Evolutionary conservation across 2,113 vertebrate species (phyloP), one percentile per base, ranked within the genome.

Genomic region (Eulacestoma nigropectus): DNA sequence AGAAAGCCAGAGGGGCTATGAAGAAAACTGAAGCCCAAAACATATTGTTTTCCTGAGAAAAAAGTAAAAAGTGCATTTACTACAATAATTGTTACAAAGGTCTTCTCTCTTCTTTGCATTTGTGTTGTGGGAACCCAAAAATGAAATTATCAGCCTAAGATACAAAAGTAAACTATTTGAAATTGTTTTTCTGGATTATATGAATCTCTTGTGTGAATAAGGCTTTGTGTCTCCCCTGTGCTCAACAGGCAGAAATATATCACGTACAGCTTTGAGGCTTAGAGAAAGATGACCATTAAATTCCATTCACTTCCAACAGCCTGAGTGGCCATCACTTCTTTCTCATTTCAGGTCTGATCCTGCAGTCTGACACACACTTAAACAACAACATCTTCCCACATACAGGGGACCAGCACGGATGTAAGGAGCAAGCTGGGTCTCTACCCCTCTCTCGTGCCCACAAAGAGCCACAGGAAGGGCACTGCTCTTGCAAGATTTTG

Each of bases 361-460:
- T 94, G 22, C 39, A 89, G 27, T 41, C 19, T 84, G 76, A 83
- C 6, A 26, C 3, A 35, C 1, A 10, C 17, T 27, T 63, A 14
- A 79, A 12, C 13, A 68, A 10, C 6, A 57, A 2, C 29, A 53
- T 44, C 29, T 55, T 67, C 12, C 52, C 25, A 78, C 14, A 5
- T 9, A 18, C 14, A 72, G 23, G 30, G 21, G 6, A 20, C 22
- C 25, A 74, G 26, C 12, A 44, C 0, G 0, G 33, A n/a, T 11
- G 14, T 53, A 32, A 73, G 46, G 22, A 83, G 14, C 16, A 50
- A 56, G 9, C 17, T 73, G 53, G 7, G 16, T 64, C 59, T 90
- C 69, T 16, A 26, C 8, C 2, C 6, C 2, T 70, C 17, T 47
- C 30, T 72, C 0, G 0, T 47, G 22, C 23, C 49, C 19, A 21